Percentiles rank a stretch among this genome's conserved stretches.
These are phyloP conservation scores for Lordiphosa clarofinis DNA, from an alignment of 1,140 invertebrate species.

Conservation along the genomic window DNA sequence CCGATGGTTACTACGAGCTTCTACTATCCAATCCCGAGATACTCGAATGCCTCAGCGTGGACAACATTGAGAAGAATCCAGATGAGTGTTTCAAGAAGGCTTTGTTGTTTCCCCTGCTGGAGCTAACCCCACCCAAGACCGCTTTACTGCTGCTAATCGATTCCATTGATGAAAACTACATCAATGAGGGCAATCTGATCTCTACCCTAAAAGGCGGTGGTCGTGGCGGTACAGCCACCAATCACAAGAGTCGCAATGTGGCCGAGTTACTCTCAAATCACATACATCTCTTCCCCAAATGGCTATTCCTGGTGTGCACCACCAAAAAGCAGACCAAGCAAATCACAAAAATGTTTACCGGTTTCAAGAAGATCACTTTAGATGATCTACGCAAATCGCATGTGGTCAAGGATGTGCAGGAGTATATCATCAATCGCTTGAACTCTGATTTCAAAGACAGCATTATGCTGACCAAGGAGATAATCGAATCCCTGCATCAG, in stretches of 20 bases:
- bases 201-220: constrained; percentile 79
- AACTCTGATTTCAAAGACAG: constrained; percentile 86
- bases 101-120: constrained; percentile 91
- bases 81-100: constrained; percentile 95
- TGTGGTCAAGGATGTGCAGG: constrained; percentile 94
- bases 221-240: constrained; percentile 76
- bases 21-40: constrained; percentile 88
- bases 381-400: constrained; percentile 94
- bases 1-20: constrained; percentile 91
- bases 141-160: constrained; percentile 93
- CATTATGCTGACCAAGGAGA: constrained; percentile 83
- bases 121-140: constrained; percentile 90
- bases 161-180: constrained; percentile 91
- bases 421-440: constrained; percentile 94
- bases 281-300: constrained; percentile 95
- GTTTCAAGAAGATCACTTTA: constrained; percentile 94
- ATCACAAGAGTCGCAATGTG: constrained; percentile 85
- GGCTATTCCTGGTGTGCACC: constrained; percentile 94
- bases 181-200: constrained; percentile 78
- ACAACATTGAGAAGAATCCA: constrained; percentile 89
- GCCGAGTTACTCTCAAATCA: constrained; percentile 92
- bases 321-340: constrained; percentile 91
- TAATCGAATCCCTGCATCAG: constrained; percentile 96
- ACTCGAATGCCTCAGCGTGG: constrained; percentile 80
- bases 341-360: constrained; percentile 94